Conservation (phyloP, 1,140 invertebrate genomes). For the Halictus rubicundus region DNA sequence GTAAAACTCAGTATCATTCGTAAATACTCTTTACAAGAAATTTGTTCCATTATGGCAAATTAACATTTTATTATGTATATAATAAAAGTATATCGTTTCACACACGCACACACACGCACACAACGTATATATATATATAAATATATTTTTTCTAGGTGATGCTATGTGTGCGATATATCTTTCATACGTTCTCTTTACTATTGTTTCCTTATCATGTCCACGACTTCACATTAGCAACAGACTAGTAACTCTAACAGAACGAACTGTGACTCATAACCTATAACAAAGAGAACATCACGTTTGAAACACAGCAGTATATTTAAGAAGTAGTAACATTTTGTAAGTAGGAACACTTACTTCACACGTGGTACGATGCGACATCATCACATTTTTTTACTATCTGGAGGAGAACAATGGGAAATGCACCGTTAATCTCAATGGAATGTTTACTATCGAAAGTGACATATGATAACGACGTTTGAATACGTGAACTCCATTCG, state of each 20-base stretch:
- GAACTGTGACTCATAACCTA: constrained; percentile 56
- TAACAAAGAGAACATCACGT: constrained; percentile 28
- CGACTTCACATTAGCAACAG: neutral
- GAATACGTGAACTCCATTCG: neutral
- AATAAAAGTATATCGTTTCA: neutral
- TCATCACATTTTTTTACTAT: neutral
- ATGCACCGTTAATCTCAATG: constrained; percentile 2
- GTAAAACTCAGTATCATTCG: neutral
- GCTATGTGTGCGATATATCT: neutral
- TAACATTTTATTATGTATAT: neutral
- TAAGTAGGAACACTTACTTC: neutral
- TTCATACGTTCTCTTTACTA: neutral
- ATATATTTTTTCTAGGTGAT: neutral
- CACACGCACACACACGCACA: neutral
- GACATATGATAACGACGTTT: constrained; percentile 1
- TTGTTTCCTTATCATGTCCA: constrained; percentile 4
- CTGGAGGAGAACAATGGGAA: neutral
- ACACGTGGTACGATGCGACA: neutral
- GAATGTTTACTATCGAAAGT: constrained; percentile 35
- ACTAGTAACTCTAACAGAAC: neutral
- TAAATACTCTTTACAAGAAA: neutral
- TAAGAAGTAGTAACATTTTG: neutral
- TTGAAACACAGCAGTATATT: neutral
- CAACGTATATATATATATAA: neutral
- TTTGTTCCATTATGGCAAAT: neutral